phyloP scores from a whole-genome alignment of 2,113 vertebrate genomes.

The Nettapus auritus region DNA sequence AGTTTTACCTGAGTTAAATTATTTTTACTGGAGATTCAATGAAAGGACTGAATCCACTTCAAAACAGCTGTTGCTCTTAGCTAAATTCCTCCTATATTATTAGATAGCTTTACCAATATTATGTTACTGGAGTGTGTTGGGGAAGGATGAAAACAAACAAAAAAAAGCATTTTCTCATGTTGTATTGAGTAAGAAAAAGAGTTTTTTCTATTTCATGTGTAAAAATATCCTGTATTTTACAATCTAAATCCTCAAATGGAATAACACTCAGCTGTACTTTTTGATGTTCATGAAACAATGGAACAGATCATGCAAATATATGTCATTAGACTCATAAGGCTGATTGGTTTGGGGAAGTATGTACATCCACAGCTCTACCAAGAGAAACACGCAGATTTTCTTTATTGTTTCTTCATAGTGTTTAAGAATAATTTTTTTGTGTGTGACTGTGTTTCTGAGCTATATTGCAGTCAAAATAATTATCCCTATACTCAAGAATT shows the following conservation, averaged over 20 bases:
- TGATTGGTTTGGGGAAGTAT: background rate
- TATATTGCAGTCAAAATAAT: background rate
- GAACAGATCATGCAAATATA: background rate
- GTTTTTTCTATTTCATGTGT: background rate
- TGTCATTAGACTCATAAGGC: background rate
- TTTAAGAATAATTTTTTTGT: background rate
- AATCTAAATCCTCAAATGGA: background rate
- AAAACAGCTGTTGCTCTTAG: background rate
- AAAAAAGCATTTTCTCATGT: background rate
- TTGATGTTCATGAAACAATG: background rate
- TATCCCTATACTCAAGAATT: background rate
- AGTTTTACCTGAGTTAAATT: background rate
- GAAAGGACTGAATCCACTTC: background rate
- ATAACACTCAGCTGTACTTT: background rate
- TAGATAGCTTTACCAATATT: constrained; percentile 2
- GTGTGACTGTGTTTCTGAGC: background rate
- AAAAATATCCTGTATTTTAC: background rate
- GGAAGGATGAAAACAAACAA: background rate
- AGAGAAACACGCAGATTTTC: background rate
- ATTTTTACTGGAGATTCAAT: background rate
- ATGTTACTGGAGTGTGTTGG: background rate
- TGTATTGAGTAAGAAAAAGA: background rate
- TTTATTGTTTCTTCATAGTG: background rate
- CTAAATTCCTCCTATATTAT: background rate
- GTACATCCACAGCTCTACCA: background rate